Percentiles rank a stretch among this genome's conserved stretches.
phyloP scores from a whole-genome alignment of 2,888 invertebrate species.

The Bhutanitis thaidina region DNA sequence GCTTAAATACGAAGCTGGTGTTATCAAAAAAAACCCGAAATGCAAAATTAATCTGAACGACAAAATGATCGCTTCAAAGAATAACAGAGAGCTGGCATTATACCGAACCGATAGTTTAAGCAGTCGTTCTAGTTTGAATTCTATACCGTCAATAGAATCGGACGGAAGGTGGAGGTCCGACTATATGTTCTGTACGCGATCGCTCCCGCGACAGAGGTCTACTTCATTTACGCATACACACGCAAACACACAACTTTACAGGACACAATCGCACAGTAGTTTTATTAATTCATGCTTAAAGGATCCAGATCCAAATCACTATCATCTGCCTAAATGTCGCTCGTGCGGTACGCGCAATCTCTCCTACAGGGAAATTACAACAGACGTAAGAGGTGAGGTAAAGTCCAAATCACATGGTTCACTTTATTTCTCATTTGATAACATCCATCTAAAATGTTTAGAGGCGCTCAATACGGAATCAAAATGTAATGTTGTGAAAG shows the following conservation, averaged over 20 bases:
- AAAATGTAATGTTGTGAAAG: conserved; percentile 38
- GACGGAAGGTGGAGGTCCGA: conserved; percentile 52
- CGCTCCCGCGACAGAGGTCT: conserved; percentile 43
- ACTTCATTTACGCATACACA: conserved; percentile 21
- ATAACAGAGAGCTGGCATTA: conserved; percentile 28
- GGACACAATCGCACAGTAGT: conserved; percentile 64
- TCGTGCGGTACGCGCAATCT: conserved; percentile 48
- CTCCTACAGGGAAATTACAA: conserved; percentile 45
- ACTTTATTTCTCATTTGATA: conserved; percentile 51
- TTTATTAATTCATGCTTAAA: conserved; percentile 59
- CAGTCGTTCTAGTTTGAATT: conserved; percentile 56
- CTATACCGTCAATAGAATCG: conserved; percentile 65
- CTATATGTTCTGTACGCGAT: conserved; percentile 42
- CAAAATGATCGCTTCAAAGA: conserved; percentile 30
- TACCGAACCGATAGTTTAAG: conserved; percentile 38
- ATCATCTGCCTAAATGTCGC: conserved; percentile 60
- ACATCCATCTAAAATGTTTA: conserved; percentile 46
- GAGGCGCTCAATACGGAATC: conserved; percentile 30
- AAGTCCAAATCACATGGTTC: conserved; percentile 29
- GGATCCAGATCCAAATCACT: conserved; percentile 63
- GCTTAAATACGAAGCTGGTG: conserved; percentile 43
- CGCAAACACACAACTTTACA: conserved; percentile 34
- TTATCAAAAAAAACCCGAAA: conserved; percentile 42
- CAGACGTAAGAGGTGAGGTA: conserved; percentile 26
- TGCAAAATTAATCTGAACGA: conserved; percentile 56